Base-by-base conservation (phyloP, 1,140 invertebrate genomes). In the Drosophila chauvacae region DNA sequence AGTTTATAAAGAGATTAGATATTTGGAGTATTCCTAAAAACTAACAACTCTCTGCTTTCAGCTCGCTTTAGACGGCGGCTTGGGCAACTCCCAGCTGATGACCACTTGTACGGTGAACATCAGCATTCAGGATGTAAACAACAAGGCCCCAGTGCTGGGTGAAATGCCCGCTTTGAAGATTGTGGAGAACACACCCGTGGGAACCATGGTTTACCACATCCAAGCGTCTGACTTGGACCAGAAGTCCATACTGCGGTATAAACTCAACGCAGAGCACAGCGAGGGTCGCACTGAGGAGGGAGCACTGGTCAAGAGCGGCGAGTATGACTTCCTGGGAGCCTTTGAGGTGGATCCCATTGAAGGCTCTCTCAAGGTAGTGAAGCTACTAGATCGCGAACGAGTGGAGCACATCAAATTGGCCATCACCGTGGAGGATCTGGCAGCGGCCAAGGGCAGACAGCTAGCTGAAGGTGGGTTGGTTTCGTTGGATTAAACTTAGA, bases 51-150 rank as follows among this genome's bases (percentile, higher is more conserved):
- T 23, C 1, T 1, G n/a, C 13, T 0, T 0, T 5, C 7, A 93
- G 90, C 93, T 96, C 20, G 97, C 97, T 1, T 93, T 98, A 39
- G 97, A 98, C 92, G 97, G 97, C 16, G 97, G 97, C 7, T 95
- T 97, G 45, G 97, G 97, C 13, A 95, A 95, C 20, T 95, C 96
- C 30, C 96, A 97, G 88, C 92, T 95, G 14, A 95, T 95, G 48
- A 94, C 95, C 2, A 93, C 95, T 5, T 95, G 96, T 10, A 93
- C 95, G 0, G 96, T 98, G 1, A 97, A 97, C 81, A 97, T 99
- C 9, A 95, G 95, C 1, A 96, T 98, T 62, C 94, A 96, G 13
- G 97, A 98, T 93, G 97, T 98, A 0, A 98, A 98, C 88, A 98
- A 98, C 88, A 98, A 98, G 91, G 94, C 95, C 1, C 97, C 97